These are phyloP conservation scores for Acanthurus leucopareius DNA, from an alignment of 2,797 vertebrate species.

Conservation along the genomic window DNA sequence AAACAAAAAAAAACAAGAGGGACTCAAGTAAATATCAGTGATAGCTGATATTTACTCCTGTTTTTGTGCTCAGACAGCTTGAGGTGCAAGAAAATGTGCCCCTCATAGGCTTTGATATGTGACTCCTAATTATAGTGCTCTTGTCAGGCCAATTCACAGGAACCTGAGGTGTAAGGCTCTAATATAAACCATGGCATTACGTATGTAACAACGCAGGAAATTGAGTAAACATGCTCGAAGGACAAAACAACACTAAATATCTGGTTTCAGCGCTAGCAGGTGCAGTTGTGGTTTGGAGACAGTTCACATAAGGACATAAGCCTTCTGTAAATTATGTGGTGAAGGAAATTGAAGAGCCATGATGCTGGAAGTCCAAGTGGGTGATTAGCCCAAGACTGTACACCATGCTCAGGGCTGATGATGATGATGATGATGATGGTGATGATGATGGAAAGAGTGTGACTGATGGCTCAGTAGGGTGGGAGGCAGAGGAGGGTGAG, in stretches of 20 bases:
- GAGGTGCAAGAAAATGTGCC: neutral
- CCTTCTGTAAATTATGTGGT: conserved; percentile 59
- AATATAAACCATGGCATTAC: conserved; percentile 39
- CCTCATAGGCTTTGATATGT: conserved; percentile 6
- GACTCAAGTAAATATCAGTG: neutral
- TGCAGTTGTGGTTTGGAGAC: conserved; percentile 46
- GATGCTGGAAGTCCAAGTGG: conserved; percentile 46
- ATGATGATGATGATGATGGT: conserved; percentile 28
- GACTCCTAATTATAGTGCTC: conserved; percentile 29
- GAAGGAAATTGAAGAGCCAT: conserved; percentile 58
- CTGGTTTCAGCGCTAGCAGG: conserved; percentile 34
- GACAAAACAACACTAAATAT: conserved; percentile 43
- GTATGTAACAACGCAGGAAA: conserved; percentile 43
- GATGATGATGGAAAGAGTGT: conserved; percentile 36
- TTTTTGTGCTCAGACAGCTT: conserved; percentile 34
- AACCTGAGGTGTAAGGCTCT: conserved; percentile 26
- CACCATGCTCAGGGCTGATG: conserved; percentile 55
- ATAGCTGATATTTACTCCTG: conserved; percentile 26
- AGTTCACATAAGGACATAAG: conserved; percentile 69
- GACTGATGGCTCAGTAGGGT: conserved; percentile 54
- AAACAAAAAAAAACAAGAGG: conserved; percentile 24
- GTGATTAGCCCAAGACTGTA: conserved; percentile 59
- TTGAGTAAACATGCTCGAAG: conserved; percentile 42
- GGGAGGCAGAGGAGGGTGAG: conserved; percentile 22
- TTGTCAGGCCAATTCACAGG: conserved; percentile 40